These are phyloP conservation scores for Linnaemya vulpina DNA, from an alignment of 2,888 invertebrate genomes.

Conservation along the genomic window DNA sequence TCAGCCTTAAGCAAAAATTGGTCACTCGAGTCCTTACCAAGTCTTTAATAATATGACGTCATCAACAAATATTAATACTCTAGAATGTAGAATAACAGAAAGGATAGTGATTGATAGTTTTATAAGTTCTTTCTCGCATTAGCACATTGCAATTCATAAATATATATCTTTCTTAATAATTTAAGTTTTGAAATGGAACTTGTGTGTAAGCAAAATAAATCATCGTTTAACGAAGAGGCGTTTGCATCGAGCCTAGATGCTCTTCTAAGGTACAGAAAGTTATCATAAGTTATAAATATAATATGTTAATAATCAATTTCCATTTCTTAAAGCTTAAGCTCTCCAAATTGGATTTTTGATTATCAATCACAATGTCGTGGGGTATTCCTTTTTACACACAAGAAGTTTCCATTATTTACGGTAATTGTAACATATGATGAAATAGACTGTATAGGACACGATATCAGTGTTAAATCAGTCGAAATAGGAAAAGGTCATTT, in stretches of 20 bases:
- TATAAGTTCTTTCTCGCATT: no score
- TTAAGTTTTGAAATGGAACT: constrained; percentile 37
- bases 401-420: constrained; percentile 55
- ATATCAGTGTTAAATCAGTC: constrained; percentile 71
- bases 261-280: constrained; percentile 51
- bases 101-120: no score
- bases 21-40: no score
- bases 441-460: constrained; percentile 68
- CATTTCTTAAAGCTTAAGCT: constrained; percentile 43
- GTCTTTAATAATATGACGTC: no score
- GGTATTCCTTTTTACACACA: constrained; percentile 63
- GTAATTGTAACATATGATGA: constrained; percentile 73
- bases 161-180: background rate
- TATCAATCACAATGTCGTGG: constrained; percentile 72
- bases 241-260: constrained; percentile 70
- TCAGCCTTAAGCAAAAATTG: no score
- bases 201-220: background rate
- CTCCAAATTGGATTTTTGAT: constrained; percentile 77
- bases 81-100: no score
- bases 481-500: constrained; percentile 51
- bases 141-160: background rate
- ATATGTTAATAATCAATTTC: background rate
- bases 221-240: background rate
- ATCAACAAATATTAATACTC: no score
- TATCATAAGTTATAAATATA: background rate